Conservation (phyloP, 2,113 vertebrate genomes). For the Chaetodon auriga region DNA sequence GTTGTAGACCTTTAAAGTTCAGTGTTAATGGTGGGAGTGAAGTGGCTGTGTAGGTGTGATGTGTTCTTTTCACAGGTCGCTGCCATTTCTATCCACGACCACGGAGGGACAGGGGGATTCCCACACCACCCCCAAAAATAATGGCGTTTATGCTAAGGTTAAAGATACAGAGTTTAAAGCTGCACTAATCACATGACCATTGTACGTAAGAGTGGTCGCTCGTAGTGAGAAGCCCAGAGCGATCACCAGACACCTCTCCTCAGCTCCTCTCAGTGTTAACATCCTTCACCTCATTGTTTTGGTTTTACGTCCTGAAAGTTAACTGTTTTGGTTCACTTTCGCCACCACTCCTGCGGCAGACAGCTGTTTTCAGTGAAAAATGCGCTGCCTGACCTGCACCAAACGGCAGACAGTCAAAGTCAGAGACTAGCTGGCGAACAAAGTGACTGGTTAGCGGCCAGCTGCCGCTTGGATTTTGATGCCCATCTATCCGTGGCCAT, state of each 20-base stretch:
- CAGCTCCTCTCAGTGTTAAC: not conserved
- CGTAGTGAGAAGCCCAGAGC: not conserved
- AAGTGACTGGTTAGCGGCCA: too few species aligned
- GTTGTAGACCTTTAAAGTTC: conserved; percentile 76
- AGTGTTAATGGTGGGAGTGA: conserved; percentile 79
- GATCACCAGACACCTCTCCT: not conserved
- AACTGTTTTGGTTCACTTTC: not conserved
- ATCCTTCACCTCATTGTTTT: conserved; percentile 24
- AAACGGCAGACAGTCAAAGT: not conserved
- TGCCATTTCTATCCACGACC: conserved; percentile 47
- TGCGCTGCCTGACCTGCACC: too few species aligned
- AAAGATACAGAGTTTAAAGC: conserved; percentile 30
- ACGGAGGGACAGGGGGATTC: conserved; percentile 39
- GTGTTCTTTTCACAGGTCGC: conserved; percentile 69
- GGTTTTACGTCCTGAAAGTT: not conserved
- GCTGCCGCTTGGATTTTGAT: too few species aligned
- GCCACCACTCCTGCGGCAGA: not conserved
- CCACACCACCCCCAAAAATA: conserved; percentile 29
- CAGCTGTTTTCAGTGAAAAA: too few species aligned
- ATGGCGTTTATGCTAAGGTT: conserved; percentile 10
- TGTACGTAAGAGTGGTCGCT: not conserved
- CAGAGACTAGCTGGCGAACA: not conserved
- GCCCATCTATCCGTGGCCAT: too few species aligned
- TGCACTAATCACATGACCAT: conserved; percentile 4
- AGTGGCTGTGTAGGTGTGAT: conserved; percentile 80